These are phyloP conservation scores for Brachyalestes nurse DNA, from an alignment of 2,797 vertebrate genomes.

Conservation along the genomic window DNA sequence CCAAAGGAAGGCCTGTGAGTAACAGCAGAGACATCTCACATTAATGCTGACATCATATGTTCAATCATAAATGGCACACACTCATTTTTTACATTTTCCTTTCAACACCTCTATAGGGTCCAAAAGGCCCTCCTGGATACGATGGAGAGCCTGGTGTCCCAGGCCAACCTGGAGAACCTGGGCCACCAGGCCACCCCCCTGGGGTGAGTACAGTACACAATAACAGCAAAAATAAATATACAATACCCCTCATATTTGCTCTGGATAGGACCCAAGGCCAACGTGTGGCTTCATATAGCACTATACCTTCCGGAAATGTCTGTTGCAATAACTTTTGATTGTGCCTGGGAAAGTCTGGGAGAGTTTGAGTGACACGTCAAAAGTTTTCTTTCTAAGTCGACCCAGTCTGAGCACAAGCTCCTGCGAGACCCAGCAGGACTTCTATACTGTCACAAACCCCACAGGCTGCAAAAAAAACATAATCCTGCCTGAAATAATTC, in stretches of 20 bases:
- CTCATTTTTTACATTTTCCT: too few relatives aligned
- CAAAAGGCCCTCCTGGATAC: constrained; percentile 85
- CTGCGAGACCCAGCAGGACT: not conserved
- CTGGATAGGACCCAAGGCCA: not conserved
- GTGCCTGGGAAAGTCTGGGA: not conserved
- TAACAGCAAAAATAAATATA: constrained; percentile 10
- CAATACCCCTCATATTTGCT: not conserved
- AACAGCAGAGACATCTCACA: not conserved
- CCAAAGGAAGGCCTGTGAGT: constrained; percentile 94
- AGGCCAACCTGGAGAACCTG: constrained; percentile 91
- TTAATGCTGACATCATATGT: not conserved
- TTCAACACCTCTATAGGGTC: constrained; percentile 77
- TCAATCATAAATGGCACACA: not conserved
- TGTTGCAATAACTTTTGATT: constrained; percentile 3
- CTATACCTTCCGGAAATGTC: not conserved
- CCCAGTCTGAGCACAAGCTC: not conserved
- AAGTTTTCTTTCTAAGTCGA: constrained; percentile 2
- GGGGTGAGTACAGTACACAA: constrained; percentile 76
- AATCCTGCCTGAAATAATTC: constrained; percentile 3
- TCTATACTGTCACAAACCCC: not conserved
- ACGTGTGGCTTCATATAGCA: not conserved
- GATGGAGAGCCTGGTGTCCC: constrained; percentile 97
- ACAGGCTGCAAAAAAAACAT: not conserved
- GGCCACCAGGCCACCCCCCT: constrained; percentile 89
- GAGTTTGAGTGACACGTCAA: not conserved